Evolutionary conservation across 2,888 invertebrate species (phyloP).

Genomic region (Pycnomerus fuliginosus): DNA sequence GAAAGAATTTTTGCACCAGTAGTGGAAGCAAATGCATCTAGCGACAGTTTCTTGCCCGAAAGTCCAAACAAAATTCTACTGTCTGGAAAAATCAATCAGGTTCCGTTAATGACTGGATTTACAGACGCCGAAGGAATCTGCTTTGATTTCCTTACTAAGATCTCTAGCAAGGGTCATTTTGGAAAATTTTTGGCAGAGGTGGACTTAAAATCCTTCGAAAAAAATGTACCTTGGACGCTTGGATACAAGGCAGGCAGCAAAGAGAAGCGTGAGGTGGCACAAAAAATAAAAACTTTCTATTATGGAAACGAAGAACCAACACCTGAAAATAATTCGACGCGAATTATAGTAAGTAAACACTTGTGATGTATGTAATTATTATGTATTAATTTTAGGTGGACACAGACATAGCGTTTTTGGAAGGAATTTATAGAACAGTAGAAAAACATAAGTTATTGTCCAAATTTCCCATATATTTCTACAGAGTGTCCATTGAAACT

Average conservation of each 20-base stretch:
- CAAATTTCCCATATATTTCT: constrained; percentile 41
- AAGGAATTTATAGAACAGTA: constrained; percentile 31
- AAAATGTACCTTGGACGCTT: not conserved
- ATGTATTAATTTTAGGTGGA: constrained; percentile 39
- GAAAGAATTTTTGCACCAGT: too few species aligned
- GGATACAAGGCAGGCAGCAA: not conserved
- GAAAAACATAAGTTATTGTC: constrained; percentile 35
- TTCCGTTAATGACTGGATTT: constrained; percentile 6
- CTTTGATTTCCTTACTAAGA: constrained; percentile 11
- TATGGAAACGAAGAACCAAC: constrained; percentile 1
- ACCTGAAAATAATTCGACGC: too few species aligned
- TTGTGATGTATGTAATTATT: too few species aligned
- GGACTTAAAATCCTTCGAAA: constrained; percentile 18
- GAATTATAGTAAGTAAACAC: too few species aligned
- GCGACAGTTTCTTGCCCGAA: too few species aligned
- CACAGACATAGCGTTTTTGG: constrained; percentile 35
- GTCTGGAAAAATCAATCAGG: not conserved
- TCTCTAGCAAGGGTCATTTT: not conserved
- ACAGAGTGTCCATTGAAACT: constrained; percentile 39
- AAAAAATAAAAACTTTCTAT: constrained; percentile 1
- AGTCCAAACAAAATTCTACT: not conserved
- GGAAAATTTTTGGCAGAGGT: not conserved
- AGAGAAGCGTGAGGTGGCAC: not conserved
- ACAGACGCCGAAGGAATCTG: constrained; percentile 1
- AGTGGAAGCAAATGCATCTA: too few species aligned